These are phyloP conservation scores for Tursiops truncatus DNA, from an alignment of 2,113 vertebrate species.

Conservation along the genomic window DNA sequence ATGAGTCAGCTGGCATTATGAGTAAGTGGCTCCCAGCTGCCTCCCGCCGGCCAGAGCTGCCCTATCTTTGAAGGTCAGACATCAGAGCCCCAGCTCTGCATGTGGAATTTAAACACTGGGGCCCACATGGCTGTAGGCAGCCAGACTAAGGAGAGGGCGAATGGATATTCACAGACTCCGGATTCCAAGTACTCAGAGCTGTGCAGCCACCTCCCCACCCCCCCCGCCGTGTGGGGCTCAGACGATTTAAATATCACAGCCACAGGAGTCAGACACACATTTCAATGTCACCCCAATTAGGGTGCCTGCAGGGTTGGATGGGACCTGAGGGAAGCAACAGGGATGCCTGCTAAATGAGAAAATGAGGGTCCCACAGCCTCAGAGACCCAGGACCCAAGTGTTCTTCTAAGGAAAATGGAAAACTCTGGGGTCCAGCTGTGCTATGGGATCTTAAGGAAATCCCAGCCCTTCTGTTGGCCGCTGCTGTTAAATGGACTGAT, in stretches of 20 bases:
- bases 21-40: conserved; percentile 52
- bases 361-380: not conserved
- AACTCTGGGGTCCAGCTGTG: not conserved
- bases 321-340: conserved; percentile 10
- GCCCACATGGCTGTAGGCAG: conserved; percentile 9
- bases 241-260: conserved; percentile 69
- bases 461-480: not conserved
- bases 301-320: not conserved
- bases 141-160: not conserved
- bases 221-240: not conserved
- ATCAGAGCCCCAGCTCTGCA: conserved; percentile 18
- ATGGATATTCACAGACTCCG: not conserved
- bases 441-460: not conserved
- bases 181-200: not conserved
- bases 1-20: conserved; percentile 26
- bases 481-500: not conserved
- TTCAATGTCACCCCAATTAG: conserved; percentile 74
- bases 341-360: not conserved
- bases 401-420: not conserved
- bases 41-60: conserved; percentile 48
- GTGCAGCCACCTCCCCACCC: not conserved
- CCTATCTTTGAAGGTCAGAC: conserved; percentile 72
- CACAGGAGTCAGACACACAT: conserved; percentile 27
- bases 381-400: not conserved
- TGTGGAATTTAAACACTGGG: not conserved